A percentile compares a stretch with the other conserved stretches of the same genome.
Conservation (phyloP, 2,113 vertebrate genomes). For the Sapajus apella region DNA sequence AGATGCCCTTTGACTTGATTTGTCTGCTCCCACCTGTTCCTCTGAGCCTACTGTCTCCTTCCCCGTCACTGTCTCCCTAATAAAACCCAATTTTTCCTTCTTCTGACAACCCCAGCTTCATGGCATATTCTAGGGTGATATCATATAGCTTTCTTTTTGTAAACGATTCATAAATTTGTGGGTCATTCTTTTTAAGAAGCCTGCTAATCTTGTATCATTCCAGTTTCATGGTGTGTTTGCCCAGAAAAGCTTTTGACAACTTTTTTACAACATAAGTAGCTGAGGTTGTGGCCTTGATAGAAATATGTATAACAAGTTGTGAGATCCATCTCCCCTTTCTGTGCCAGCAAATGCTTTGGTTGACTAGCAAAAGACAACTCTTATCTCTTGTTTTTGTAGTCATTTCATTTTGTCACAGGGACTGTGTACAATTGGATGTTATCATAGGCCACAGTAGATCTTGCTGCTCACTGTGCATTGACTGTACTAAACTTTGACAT, state of each 20-base stretch:
- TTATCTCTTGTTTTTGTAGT: background rate
- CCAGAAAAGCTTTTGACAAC: background rate
- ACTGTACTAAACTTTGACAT: background rate
- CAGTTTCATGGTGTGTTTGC: background rate
- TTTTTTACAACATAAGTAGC: background rate
- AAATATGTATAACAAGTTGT: background rate
- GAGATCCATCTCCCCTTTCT: background rate
- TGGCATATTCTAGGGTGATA: background rate
- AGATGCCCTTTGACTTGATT: background rate
- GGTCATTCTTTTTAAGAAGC: background rate
- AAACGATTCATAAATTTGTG: background rate
- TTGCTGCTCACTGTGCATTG: too few relatives aligned
- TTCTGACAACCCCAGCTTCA: background rate
- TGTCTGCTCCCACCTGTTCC: too few relatives aligned
- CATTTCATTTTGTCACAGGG: background rate
- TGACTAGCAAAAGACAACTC: background rate
- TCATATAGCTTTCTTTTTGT: background rate
- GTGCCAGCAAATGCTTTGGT: background rate
- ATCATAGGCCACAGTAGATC: too few relatives aligned
- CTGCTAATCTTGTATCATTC: background rate
- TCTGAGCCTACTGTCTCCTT: background rate
- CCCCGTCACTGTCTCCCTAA: fast-evolving
- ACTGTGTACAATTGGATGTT: background rate
- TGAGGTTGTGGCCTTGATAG: background rate
- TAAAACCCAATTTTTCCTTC: background rate